Conservation (phyloP, 2,797 vertebrate genomes). For the Parotocinclus haroldoi region DNA sequence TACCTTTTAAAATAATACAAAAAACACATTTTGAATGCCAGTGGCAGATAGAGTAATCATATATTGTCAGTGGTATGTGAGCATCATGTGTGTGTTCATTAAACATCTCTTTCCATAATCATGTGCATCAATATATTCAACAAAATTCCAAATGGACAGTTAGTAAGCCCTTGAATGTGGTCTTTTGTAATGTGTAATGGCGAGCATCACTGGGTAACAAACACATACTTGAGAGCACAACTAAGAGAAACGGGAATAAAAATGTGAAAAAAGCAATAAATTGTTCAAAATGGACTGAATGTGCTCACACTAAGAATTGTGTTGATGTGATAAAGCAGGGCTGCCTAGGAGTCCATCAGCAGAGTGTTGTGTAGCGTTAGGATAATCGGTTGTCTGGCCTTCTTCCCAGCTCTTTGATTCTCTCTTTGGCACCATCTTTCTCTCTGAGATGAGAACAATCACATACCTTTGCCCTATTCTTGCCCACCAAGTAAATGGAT, state of each 20-base stretch:
- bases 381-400: constrained; percentile 43
- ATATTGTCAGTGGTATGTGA: too few species aligned
- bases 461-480: too few species aligned
- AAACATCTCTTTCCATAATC: too few species aligned
- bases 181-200: constrained; percentile 43
- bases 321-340: constrained; percentile 63
- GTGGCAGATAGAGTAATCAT: too few species aligned
- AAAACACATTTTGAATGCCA: too few species aligned
- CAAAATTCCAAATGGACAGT: constrained; percentile 44
- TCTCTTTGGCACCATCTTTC: constrained; percentile 7
- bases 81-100: too few species aligned
- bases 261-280: constrained; percentile 56
- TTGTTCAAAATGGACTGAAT: constrained; percentile 58
- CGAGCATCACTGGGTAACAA: constrained; percentile 40
- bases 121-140: too few species aligned
- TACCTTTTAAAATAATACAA: too few species aligned
- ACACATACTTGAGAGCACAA: not conserved
- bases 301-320: constrained; percentile 48
- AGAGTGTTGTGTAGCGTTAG: constrained; percentile 48
- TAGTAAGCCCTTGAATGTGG: constrained; percentile 43
- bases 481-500: too few species aligned
- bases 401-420: constrained; percentile 60
- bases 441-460: constrained; percentile 8
- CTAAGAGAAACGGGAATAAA: constrained; percentile 22
- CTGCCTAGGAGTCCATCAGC: constrained; percentile 55